Conservation (phyloP, 2,888 invertebrate species). For the Napeogenes sylphis region DNA sequence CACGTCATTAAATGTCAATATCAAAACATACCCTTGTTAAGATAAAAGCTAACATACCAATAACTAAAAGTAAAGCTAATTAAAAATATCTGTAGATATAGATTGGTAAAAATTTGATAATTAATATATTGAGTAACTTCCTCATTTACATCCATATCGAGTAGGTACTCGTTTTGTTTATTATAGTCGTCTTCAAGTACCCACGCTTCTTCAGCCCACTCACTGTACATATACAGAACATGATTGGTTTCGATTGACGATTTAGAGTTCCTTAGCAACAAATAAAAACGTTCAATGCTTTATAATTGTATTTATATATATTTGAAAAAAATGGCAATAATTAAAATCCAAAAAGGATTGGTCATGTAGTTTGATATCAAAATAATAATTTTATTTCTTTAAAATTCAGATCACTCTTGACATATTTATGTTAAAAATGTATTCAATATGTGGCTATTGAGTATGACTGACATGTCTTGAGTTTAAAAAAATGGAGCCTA, state of each 20-base stretch:
- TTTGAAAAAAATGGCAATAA: neutral
- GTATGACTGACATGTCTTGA: conserved; percentile 30
- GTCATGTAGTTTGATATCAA: too few species aligned
- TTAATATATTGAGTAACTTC: conserved; percentile 9
- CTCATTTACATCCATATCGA: conserved; percentile 18
- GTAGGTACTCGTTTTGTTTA: conserved; percentile 8
- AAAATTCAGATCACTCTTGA: conserved; percentile 12
- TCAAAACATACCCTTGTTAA: too few species aligned
- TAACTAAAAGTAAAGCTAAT: too few species aligned
- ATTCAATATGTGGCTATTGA: conserved; percentile 28
- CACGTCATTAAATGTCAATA: too few species aligned
- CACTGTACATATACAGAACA: conserved; percentile 9
- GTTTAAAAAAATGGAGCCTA: conserved; percentile 22
- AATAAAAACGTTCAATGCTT: neutral
- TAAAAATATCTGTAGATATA: too few species aligned
- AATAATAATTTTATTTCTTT: neutral
- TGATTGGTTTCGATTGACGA: conserved; percentile 12
- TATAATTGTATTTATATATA: neutral
- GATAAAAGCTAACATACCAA: too few species aligned
- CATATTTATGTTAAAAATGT: conserved; percentile 29
- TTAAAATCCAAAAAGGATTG: neutral
- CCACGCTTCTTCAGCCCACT: conserved; percentile 14
- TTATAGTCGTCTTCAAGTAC: conserved; percentile 11
- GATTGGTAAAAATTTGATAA: too few species aligned
- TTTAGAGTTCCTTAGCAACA: neutral